Percentiles rank a stretch among this genome's conserved stretches.
Evolutionary conservation across 2,113 vertebrate genomes (phyloP).

Genomic region (Amblyornis subalaris): DNA sequence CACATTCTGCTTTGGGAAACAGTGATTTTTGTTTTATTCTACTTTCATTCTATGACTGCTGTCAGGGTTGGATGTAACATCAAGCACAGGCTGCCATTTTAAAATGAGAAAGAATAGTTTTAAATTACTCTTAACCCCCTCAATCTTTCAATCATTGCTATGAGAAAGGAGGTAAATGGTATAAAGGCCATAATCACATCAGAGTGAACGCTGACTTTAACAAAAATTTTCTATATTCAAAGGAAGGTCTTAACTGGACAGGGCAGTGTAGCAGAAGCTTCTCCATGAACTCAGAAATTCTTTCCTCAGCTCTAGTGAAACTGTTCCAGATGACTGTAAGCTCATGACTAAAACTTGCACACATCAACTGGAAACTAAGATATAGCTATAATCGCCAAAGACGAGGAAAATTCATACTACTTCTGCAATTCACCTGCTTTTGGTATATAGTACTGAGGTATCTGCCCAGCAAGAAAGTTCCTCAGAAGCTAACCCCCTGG

Average conservation of each 20-base stretch:
- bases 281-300: not conserved
- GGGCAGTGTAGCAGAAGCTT: not conserved
- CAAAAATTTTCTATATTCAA: not conserved
- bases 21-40: not conserved
- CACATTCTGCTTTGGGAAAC: not conserved
- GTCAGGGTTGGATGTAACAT: not conserved
- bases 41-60: not conserved
- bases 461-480: not conserved
- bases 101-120: not conserved
- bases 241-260: not conserved
- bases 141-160: not conserved
- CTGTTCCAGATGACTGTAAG: not conserved
- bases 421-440: not conserved
- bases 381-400: accelerated
- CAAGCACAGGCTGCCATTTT: not conserved
- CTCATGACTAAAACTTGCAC: not conserved
- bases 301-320: not conserved
- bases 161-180: not conserved
- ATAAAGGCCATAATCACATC: not conserved
- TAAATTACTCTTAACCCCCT: not conserved
- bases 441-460: not conserved
- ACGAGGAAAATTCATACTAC: not conserved
- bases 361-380: not conserved
- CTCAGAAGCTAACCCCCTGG: not conserved
- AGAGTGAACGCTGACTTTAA: not conserved